These are phyloP conservation scores for Aethina tumida DNA, from an alignment of 1,140 invertebrate species.

Conservation along the genomic window DNA sequence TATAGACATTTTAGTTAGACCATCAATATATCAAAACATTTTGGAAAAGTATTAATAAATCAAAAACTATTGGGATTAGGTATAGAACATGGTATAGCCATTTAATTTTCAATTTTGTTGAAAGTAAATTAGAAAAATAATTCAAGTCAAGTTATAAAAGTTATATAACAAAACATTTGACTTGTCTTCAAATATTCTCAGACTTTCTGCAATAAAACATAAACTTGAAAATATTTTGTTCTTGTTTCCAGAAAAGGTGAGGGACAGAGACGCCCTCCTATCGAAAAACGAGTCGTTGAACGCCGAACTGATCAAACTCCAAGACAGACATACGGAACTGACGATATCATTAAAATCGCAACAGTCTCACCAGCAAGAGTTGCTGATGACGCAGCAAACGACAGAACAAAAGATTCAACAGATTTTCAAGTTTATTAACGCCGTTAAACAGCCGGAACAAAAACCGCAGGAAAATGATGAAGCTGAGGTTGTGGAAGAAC, in stretches of 20 bases:
- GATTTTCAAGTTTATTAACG: slow-evolving; percentile 29
- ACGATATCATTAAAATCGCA: slow-evolving; percentile 31
- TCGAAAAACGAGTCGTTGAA: slow-evolving; percentile 28
- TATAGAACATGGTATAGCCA: no score
- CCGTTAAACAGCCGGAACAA: slow-evolving; percentile 24
- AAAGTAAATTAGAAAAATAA: not conserved
- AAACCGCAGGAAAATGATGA: no score
- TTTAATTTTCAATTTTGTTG: no score
- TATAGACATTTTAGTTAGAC: no score
- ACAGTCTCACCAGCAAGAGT: slow-evolving; percentile 25
- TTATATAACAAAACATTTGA: no score
- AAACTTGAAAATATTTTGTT: not conserved
- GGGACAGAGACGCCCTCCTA: slow-evolving; percentile 30
- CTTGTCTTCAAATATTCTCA: no score
- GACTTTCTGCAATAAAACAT: no score
- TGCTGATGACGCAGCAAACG: slow-evolving; percentile 20
- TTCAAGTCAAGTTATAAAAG: not conserved
- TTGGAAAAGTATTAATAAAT: no score
- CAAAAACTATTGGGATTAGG: no score
- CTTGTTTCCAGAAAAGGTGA: slow-evolving; percentile 32
- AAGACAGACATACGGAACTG: slow-evolving; percentile 32
- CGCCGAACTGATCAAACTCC: slow-evolving; percentile 30
- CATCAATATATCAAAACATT: no score
- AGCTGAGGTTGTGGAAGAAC: no score
- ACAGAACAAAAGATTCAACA: slow-evolving; percentile 32